Evolutionary conservation across 2,888 invertebrate species (phyloP).

Genomic region (Nysson spinosus): DNA sequence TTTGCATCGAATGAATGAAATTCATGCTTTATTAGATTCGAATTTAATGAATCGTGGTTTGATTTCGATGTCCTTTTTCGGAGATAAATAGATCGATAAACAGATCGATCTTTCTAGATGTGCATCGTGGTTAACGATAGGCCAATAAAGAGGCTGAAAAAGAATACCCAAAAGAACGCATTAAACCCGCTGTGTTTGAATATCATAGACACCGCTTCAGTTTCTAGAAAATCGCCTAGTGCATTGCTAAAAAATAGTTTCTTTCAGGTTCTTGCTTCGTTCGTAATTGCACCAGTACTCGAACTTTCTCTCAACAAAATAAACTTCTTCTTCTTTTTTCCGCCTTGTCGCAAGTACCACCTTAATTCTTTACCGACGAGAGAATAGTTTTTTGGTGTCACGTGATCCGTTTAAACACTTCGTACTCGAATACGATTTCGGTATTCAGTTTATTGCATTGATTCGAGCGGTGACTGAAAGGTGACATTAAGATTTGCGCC

Average conservation of each 20-base stretch:
- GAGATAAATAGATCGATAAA: not conserved
- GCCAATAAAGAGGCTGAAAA: not conserved
- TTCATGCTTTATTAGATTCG: too few relatives aligned
- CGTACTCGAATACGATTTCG: too few relatives aligned
- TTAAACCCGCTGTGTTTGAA: constrained; percentile 34
- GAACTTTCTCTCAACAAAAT: constrained; percentile 51
- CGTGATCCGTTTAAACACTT: not conserved
- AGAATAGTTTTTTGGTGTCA: not conserved
- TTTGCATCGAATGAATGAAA: too few relatives aligned
- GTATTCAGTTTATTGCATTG: too few relatives aligned
- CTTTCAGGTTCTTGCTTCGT: constrained; percentile 11
- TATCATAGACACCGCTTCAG: constrained; percentile 11
- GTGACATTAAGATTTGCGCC: too few relatives aligned
- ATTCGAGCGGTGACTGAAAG: too few relatives aligned
- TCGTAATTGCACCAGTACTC: constrained; percentile 20
- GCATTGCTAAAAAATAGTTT: constrained; percentile 64
- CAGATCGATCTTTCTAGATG: not conserved
- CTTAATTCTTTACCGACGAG: constrained; percentile 40
- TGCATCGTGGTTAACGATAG: not conserved
- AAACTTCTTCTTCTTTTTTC: constrained; percentile 39
- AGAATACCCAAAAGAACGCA: constrained; percentile 1
- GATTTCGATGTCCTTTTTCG: too few relatives aligned
- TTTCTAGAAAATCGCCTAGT: constrained; percentile 16
- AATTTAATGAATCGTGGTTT: too few relatives aligned
- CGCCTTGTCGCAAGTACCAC: constrained; percentile 25